Conservation (phyloP, 2,113 vertebrate genomes). For the Pseudorectes ferrugineus region DNA sequence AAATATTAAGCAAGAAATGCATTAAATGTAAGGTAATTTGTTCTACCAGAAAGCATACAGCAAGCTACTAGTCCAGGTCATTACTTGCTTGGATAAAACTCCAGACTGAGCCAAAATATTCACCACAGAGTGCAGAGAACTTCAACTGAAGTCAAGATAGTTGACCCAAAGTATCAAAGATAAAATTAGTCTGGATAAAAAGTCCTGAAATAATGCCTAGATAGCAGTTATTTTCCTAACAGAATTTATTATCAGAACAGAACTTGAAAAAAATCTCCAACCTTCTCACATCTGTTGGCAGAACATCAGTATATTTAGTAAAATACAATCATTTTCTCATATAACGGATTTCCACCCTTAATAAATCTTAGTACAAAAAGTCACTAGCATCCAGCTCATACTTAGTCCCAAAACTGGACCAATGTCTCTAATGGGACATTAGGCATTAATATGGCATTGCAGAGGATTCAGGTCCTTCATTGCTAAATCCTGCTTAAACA, state of each 20-base stretch:
- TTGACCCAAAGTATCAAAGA: not conserved
- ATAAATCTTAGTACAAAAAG: not conserved
- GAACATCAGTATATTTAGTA: not conserved
- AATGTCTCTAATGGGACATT: not conserved
- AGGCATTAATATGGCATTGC: not conserved
- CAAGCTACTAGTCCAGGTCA: not conserved
- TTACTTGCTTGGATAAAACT: not conserved
- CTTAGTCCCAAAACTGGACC: not conserved
- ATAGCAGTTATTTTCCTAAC: not conserved
- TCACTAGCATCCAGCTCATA: not conserved
- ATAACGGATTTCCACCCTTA: not conserved
- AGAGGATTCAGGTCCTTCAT: not conserved
- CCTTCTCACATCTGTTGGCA: not conserved
- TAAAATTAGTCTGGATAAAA: not conserved
- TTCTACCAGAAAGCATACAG: not conserved
- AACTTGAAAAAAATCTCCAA: not conserved
- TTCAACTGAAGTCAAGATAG: not conserved
- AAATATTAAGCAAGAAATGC: not conserved
- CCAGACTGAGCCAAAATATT: not conserved
- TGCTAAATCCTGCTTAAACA: not conserved
- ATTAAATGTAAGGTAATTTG: not conserved
- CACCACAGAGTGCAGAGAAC: not conserved
- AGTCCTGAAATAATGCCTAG: not conserved
- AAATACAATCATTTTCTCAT: not conserved
- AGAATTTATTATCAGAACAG: conserved; percentile 1